Evolutionary conservation across 2,888 invertebrate species (phyloP).

Genomic region (Tetragonisca angustula): DNA sequence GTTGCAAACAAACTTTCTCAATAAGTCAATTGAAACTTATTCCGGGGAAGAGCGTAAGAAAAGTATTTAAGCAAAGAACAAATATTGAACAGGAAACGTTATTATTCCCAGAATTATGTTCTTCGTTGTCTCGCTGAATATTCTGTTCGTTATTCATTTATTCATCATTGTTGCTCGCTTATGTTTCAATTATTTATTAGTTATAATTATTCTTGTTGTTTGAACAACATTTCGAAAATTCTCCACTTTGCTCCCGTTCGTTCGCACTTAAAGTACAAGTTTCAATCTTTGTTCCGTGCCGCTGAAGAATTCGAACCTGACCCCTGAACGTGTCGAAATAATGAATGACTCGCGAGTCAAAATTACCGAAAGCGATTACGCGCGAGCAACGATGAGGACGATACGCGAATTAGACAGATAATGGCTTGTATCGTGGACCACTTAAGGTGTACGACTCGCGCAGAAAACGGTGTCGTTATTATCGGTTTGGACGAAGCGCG

Average conservation of each 20-base stretch:
- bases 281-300: no score
- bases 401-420: constrained; percentile 46
- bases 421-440: constrained; percentile 57
- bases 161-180: no score
- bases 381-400: constrained; percentile 10
- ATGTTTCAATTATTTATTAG: no score
- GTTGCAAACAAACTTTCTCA: not conserved
- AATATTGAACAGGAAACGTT: constrained; percentile 5
- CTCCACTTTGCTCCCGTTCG: no score
- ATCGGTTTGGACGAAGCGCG: constrained; percentile 66
- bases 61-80: not conserved
- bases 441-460: constrained; percentile 43
- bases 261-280: no score
- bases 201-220: no score
- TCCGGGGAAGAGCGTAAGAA: not conserved
- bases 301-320: no score
- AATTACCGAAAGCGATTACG: not conserved
- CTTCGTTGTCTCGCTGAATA: not conserved
- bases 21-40: not conserved
- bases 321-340: not conserved
- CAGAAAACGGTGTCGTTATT: constrained; percentile 63
- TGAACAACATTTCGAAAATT: no score
- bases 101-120: not conserved
- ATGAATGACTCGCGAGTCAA: not conserved
- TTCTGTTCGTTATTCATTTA: no score